Conservation (phyloP, 2,888 invertebrate species). For the Slavum lentiscoides region DNA sequence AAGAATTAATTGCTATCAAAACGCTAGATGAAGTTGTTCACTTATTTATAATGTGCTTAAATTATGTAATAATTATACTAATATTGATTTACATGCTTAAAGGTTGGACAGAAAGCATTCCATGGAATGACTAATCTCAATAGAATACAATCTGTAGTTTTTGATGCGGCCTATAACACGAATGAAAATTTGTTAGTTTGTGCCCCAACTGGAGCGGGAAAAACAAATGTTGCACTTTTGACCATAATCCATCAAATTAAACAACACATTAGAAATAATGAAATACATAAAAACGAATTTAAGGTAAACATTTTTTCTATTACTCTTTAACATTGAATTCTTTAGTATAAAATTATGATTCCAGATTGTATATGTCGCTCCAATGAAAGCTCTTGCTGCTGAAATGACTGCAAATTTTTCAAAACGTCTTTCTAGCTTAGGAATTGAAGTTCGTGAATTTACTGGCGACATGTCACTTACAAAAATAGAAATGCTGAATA, state of each 20-base stretch:
- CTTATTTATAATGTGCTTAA: not conserved
- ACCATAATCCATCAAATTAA: conserved; percentile 89
- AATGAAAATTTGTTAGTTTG: conserved; percentile 97
- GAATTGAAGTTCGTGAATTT: conserved; percentile 85
- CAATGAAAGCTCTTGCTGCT: conserved; percentile 98
- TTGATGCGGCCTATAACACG: conserved; percentile 89
- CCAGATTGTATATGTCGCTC: conserved; percentile 95
- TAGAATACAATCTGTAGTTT: conserved; percentile 94
- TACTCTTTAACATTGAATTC: not conserved
- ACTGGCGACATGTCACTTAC: conserved; percentile 99
- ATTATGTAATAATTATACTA: conserved; percentile 49
- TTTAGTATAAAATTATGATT: conserved; percentile 55
- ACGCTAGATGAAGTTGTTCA: conserved; percentile 67
- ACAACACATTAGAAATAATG: conserved; percentile 70
- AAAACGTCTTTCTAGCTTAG: conserved; percentile 72
- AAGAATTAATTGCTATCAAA: conserved; percentile 68
- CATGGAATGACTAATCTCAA: conserved; percentile 84
- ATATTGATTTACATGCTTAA: conserved; percentile 21
- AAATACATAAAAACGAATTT: conserved; percentile 53
- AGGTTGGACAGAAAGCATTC: conserved; percentile 88
- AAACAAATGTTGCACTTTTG: conserved; percentile 96
- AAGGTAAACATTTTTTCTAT: conserved; percentile 42
- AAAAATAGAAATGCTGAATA: conserved; percentile 89
- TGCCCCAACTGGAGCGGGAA: conserved; percentile 98
- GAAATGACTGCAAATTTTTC: conserved; percentile 97